Evolutionary conservation across 2,797 vertebrate species (phyloP), one percentile per base, ranked within the genome.

Genomic region (Lacerta viridis): DNA sequence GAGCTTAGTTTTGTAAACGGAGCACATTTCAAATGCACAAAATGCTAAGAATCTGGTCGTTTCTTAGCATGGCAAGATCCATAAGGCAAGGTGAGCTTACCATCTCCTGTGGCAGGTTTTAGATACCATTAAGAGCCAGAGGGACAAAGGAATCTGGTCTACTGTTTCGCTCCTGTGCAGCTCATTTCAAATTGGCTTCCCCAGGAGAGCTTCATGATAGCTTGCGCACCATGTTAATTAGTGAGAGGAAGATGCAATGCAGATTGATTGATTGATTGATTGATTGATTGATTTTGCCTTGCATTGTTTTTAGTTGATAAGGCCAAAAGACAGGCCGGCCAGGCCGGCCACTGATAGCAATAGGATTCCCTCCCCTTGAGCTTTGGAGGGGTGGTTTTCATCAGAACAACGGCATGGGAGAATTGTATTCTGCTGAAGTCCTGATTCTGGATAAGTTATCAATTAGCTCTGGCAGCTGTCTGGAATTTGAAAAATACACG

Each of bases 1-100:
- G 75, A 5, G 23, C 87, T 92, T 92, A 93, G 95, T 92, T 91
- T 15, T 94, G 83, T 39, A 80, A 91, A 91, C 0, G 2, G n/a
- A 46, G 78, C 90, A 89, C 41, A 83, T 85, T 85, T 93, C 55
- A 81, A 69, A 15, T 15, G 29, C 84, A 84, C 91, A 94, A 85
- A 46, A 27, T 15, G 25, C 36, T 8, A 39, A 29, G 10, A 41
- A 82, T 10, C 13, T 43, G 11, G 29, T 15, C 25, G 3, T 8
- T 1, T 6, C 11, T 11, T 64, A 9, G 39, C 36, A 29, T 18
- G 13, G 33, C 36, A 25, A 18, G n/a, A 39, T 20, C 33, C 7
- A 36, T 18, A 59, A 80, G 17, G 18, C 50, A 81, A 81, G 23
- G 23, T 29, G 3, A 43, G 59, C 23, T 13, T 3, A 29, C 11